Base-by-base conservation (phyloP, 2,113 vertebrate genomes). In the Equus quagga region DNA sequence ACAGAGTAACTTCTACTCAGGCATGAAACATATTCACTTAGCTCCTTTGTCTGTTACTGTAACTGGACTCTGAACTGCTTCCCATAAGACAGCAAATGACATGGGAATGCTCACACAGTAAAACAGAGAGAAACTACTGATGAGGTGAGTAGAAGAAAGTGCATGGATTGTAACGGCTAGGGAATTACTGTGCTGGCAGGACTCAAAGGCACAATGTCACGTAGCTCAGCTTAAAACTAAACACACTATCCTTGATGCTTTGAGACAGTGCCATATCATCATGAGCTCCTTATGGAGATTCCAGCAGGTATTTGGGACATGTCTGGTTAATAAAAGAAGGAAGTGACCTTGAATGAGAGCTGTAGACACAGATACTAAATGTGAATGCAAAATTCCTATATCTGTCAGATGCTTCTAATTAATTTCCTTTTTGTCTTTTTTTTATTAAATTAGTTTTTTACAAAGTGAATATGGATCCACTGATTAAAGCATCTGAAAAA, bases 341-440 rank as follows among this genome's bases (percentile, higher is more conserved):
- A 82, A 67, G 23, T 18, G 51, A 80, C 19, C 23, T 76, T 91
- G 70, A 81, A 69, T 2, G 87, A 90, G 33, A 82, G 60, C 9
- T 95, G n/a, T 15, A 96, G 65, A 86, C 26, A 94, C 6, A 88
- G 28, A 82, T 24, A 81, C 46, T 85, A 88, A 82, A 64, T 21
- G 64, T 51, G 69, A 96, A 88, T 54, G 33, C 2, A 87, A 87
- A 91, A 62, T 81, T 80, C 18, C 58, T 87, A 0, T 17, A 46
- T 87, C 54, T 79, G 33, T 69, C 80, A 82, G 49, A 69, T 64
- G 75, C 17, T 90, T 90, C 41, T 81, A 83, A 93, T 73, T 62
- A 70, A 75, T 91, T 51, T 84, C 87, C 24, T 21, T 8, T 8
- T 70, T 82, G 36, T 87, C 15, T 11, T 90, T 88, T 86, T n/a